Conservation (phyloP, 1,140 invertebrate genomes). For the Wasmannia auropunctata region DNA sequence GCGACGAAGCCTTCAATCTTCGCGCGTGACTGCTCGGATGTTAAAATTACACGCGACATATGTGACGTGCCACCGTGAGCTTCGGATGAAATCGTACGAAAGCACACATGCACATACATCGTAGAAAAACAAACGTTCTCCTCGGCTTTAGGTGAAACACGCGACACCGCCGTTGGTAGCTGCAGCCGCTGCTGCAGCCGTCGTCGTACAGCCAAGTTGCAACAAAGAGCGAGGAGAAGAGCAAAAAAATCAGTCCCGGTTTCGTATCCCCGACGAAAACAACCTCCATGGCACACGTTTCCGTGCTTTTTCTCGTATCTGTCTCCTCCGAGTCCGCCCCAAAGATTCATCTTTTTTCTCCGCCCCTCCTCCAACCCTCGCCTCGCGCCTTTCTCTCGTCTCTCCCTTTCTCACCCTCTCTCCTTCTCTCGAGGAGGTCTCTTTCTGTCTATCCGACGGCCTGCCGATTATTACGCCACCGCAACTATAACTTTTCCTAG, state of each 20-base stretch:
- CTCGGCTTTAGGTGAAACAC: conserved; percentile 27
- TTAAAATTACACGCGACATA: conserved; percentile 45
- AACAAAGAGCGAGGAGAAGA: neutral
- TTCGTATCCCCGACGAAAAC: conserved; percentile 36
- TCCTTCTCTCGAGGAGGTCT: conserved; percentile 1
- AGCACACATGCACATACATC: neutral
- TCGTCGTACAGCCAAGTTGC: neutral
- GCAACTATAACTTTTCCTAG: conserved; percentile 77
- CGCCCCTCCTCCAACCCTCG: too few relatives aligned
- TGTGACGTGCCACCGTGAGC: conserved; percentile 18
- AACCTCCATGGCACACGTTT: conserved; percentile 31
- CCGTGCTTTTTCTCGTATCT: conserved; percentile 26
- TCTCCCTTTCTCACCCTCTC: neutral
- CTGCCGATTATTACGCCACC: conserved; percentile 77
- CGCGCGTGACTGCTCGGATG: neutral
- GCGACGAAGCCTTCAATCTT: neutral
- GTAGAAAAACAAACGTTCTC: conserved; percentile 43
- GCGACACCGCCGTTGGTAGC: neutral
- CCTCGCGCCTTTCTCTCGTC: conserved; percentile 1
- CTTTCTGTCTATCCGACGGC: conserved; percentile 42
- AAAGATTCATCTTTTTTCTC: conserved; percentile 29
- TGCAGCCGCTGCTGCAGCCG: neutral
- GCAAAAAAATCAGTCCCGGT: conserved; percentile 5
- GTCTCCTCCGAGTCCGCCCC: conserved; percentile 8
- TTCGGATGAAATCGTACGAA: neutral